A percentile compares a stretch with the other conserved stretches of the same genome.
Conservation (phyloP, 2,888 invertebrate genomes). For the Acleris laterana region DNA sequence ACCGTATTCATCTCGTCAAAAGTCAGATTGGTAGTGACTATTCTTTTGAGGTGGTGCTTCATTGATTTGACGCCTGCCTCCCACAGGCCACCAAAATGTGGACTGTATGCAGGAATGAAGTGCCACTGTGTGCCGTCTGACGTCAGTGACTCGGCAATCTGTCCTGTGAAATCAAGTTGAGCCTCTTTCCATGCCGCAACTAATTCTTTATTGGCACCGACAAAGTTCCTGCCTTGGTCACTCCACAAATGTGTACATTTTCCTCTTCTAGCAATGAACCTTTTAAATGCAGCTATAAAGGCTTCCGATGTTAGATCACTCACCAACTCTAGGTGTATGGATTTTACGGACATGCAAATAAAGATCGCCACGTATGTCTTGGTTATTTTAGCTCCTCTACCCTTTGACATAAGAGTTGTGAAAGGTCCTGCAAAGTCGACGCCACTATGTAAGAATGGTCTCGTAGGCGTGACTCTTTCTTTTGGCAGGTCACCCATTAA, state of each 20-base stretch:
- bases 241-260: conserved; percentile 38
- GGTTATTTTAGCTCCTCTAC: conserved; percentile 41
- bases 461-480: conserved; percentile 8
- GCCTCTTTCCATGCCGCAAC: conserved; percentile 32
- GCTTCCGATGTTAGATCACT: conserved; percentile 41
- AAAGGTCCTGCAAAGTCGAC: conserved; percentile 46
- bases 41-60: conserved; percentile 32
- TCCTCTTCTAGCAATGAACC: conserved; percentile 34
- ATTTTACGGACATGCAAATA: conserved; percentile 44
- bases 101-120: conserved; percentile 41
- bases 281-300: conserved; percentile 17
- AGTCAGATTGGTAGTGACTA: conserved; percentile 30
- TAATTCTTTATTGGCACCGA: conserved; percentile 40
- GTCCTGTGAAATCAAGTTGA: background rate
- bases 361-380: conserved; percentile 46
- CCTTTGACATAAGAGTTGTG: conserved; percentile 40
- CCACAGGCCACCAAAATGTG: conserved; percentile 41
- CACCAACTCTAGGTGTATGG: conserved; percentile 46
- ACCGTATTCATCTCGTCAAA: conserved; percentile 41
- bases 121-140: conserved; percentile 42
- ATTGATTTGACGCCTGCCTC: no score
- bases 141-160: conserved; percentile 23
- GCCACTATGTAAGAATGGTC: conserved; percentile 28
- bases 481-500: conserved; percentile 8
- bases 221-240: conserved; percentile 41